These are phyloP conservation scores for Alviniconcha marisindica DNA, from an alignment of 1,140 invertebrate species.

Conservation along the genomic window DNA sequence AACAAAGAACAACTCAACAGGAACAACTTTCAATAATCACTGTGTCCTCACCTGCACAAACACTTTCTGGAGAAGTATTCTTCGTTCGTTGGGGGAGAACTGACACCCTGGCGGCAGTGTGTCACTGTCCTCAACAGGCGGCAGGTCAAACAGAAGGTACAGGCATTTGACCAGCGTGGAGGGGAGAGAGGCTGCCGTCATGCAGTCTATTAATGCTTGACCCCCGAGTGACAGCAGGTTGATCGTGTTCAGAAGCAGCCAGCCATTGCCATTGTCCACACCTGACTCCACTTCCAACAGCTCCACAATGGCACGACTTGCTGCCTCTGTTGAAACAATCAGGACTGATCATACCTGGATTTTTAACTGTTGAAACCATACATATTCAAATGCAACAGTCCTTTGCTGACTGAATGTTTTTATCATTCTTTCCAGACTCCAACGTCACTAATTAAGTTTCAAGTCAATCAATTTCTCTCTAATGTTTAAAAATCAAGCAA, in stretches of 20 bases:
- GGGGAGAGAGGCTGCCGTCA: slow-evolving; percentile 96
- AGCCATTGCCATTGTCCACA: slow-evolving; percentile 96
- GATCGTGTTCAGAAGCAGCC: slow-evolving; percentile 94
- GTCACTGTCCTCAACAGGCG: slow-evolving; percentile 83
- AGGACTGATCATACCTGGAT: neutral
- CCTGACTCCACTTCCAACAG: slow-evolving; percentile 89
- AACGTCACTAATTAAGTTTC: no score
- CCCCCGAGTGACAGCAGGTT: slow-evolving; percentile 87
- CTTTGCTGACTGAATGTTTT: no score
- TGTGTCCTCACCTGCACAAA: slow-evolving; percentile 98
- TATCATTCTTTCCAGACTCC: no score
- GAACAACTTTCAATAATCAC: no score
- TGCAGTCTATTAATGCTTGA: slow-evolving; percentile 80
- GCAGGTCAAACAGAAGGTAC: slow-evolving; percentile 99
- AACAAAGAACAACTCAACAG: no score
- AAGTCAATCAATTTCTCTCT: no score
- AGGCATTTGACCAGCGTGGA: slow-evolving; percentile 99
- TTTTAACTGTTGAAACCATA: neutral
- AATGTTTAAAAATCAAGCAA: no score
- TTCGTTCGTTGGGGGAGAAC: slow-evolving; percentile 92
- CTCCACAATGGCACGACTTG: slow-evolving; percentile 96
- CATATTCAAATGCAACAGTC: neutral
- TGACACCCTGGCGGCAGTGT: slow-evolving; percentile 83
- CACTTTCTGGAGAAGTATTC: slow-evolving; percentile 95
- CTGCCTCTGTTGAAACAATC: slow-evolving; percentile 82